Evolutionary conservation across 2,113 vertebrate species (phyloP).

Genomic region (Ictidomys tridecemlineatus): DNA sequence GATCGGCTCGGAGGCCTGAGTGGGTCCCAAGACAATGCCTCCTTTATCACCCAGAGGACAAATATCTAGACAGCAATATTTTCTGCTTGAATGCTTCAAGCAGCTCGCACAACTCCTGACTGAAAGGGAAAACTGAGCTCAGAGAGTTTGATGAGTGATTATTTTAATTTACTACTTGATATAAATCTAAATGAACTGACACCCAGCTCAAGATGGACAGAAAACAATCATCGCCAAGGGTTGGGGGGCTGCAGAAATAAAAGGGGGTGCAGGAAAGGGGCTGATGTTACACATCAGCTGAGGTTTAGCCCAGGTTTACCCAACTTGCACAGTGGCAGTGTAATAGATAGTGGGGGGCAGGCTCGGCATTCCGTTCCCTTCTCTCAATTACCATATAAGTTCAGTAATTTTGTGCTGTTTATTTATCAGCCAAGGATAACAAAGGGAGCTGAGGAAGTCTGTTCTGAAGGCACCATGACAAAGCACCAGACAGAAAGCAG

Average conservation of each 20-base stretch:
- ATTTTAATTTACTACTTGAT: conserved; percentile 99
- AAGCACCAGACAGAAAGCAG: conserved; percentile 80
- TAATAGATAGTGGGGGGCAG: conserved; percentile 77
- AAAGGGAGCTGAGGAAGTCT: conserved; percentile 84
- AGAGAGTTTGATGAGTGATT: conserved; percentile 96
- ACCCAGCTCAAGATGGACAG: conserved; percentile 93
- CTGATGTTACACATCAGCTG: conserved; percentile 85
- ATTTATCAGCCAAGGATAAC: conserved; percentile 89
- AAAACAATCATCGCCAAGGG: conserved; percentile 89
- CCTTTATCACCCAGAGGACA: conserved; percentile 96
- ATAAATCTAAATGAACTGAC: conserved; percentile 99
- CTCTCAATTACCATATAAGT: conserved; percentile 90
- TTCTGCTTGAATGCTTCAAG: conserved; percentile 94
- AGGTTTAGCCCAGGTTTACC: conserved; percentile 85
- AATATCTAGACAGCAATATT: conserved; percentile 98
- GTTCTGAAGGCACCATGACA: conserved; percentile 84
- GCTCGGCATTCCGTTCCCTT: conserved; percentile 83
- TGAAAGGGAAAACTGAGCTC: conserved; percentile 91
- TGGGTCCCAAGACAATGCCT: conserved; percentile 95
- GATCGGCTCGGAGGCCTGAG: conserved; percentile 93
- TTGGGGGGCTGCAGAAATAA: neutral
- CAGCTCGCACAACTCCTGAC: conserved; percentile 91
- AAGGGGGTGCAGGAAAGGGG: conserved; percentile 48
- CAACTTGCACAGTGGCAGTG: conserved; percentile 84
- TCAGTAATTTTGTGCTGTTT: conserved; percentile 90